phyloP scores from a whole-genome alignment of 1,140 invertebrate species.

The Rhagoletis pomonella region DNA sequence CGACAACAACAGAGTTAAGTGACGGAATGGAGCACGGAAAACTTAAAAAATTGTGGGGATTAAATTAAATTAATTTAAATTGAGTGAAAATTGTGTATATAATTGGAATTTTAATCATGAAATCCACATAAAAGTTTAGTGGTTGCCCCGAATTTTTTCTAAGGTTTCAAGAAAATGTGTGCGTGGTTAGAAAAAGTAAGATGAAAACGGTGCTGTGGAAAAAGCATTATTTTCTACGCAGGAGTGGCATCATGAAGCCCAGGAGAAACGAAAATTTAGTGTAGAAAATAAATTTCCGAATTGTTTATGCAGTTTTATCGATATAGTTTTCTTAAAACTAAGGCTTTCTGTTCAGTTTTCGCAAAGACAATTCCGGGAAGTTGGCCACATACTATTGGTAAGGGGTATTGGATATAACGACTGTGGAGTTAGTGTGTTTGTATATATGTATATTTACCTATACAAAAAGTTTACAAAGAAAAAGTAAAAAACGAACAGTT shows the following conservation, averaged over 20 bases:
- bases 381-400: too few species aligned
- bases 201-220: background rate
- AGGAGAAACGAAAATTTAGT: background rate
- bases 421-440: too few species aligned
- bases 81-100: background rate
- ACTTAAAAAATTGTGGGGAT: background rate
- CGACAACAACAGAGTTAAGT: background rate
- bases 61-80: constrained; percentile 22
- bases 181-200: background rate
- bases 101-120: background rate
- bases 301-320: background rate
- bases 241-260: constrained; percentile 24
- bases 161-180: background rate
- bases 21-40: background rate
- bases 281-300: background rate
- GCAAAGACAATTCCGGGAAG: too few species aligned
- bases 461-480: constrained; percentile 27
- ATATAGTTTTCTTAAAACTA: too few species aligned
- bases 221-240: background rate
- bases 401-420: too few species aligned
- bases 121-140: background rate
- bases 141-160: background rate
- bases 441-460: background rate
- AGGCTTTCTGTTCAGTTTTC: too few species aligned
- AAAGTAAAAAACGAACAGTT: background rate